Conservation (phyloP, 2,888 invertebrate species). For the Agrotis puta region DNA sequence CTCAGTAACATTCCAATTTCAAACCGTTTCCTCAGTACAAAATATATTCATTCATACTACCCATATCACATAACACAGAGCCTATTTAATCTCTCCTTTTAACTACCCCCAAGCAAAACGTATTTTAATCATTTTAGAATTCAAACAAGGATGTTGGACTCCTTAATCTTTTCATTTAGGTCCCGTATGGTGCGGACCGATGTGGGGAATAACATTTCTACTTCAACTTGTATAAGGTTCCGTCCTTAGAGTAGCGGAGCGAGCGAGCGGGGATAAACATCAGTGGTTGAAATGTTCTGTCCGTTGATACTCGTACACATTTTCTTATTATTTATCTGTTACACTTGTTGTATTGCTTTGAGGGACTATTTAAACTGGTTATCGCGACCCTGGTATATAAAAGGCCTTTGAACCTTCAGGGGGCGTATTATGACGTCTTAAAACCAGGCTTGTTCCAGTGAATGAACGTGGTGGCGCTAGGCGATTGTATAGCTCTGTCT, state of each 20-base stretch:
- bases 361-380: no score
- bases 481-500: no score
- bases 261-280: background rate
- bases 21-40: background rate
- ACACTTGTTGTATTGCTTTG: no score
- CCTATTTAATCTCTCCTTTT: constrained; percentile 38
- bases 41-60: background rate
- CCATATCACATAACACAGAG: constrained; percentile 18
- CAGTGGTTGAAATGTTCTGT: no score
- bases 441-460: no score
- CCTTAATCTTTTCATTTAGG: constrained; percentile 86
- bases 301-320: no score
- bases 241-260: background rate
- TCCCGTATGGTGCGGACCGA: constrained; percentile 41
- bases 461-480: no score
- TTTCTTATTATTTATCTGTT: no score
- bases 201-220: constrained; percentile 69
- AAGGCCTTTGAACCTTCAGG: no score
- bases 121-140: constrained; percentile 75
- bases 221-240: constrained; percentile 9
- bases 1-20: background rate
- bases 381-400: no score
- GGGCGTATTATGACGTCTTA: no score
- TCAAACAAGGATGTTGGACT: constrained; percentile 74
- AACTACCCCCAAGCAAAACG: constrained; percentile 58